phyloP scores from a whole-genome alignment of 2,888 invertebrate genomes.

The Notodonta ziczac region DNA sequence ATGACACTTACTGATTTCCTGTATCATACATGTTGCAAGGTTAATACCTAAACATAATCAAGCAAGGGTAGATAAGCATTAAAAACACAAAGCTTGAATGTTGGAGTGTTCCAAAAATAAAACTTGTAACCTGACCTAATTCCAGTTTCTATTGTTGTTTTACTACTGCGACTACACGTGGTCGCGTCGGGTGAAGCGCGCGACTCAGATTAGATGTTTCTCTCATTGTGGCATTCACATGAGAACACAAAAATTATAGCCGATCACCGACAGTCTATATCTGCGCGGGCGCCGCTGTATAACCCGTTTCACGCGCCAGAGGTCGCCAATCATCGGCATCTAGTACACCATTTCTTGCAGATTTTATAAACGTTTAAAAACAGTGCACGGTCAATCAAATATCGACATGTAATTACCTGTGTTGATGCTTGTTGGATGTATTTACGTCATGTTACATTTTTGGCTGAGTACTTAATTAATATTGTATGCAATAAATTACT shows the following conservation, averaged over 20 bases:
- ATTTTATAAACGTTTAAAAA: constrained; percentile 31
- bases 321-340: constrained; percentile 68
- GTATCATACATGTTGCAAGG: too few species aligned
- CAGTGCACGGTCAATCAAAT: background rate
- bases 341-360: constrained; percentile 24
- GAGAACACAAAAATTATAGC: constrained; percentile 82
- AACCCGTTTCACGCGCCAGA: constrained; percentile 83
- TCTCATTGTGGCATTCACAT: constrained; percentile 67
- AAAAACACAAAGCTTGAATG: background rate
- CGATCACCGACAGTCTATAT: constrained; percentile 83
- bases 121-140: constrained; percentile 41
- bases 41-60: too few species aligned
- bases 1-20: too few species aligned
- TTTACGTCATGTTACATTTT: too few species aligned
- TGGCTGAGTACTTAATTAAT: too few species aligned
- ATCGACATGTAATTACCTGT: background rate
- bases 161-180: constrained; percentile 35
- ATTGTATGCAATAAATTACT: too few species aligned
- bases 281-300: constrained; percentile 72
- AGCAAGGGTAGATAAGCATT: background rate
- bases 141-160: constrained; percentile 43
- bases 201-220: constrained; percentile 58
- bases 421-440: background rate
- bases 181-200: constrained; percentile 30
- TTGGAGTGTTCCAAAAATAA: constrained; percentile 31